Percentiles rank a stretch among this genome's conserved stretches.
Conservation (phyloP, 1,140 invertebrate genomes). For the Tribolium castaneum region DNA sequence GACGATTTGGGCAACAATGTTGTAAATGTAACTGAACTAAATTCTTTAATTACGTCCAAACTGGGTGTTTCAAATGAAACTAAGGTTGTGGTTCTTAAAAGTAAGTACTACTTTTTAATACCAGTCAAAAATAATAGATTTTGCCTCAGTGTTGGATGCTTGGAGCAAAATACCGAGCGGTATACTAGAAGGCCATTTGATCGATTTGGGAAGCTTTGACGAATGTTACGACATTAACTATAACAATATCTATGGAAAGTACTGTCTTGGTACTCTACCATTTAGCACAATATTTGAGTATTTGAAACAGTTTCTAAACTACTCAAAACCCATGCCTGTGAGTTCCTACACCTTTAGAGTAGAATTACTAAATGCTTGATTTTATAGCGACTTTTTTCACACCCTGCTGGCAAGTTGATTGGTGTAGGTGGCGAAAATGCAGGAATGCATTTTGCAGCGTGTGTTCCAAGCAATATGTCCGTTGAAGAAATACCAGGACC, state of each 20-base stretch:
- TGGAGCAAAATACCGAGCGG: neutral
- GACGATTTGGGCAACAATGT: too few species aligned
- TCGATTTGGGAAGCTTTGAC: constrained; percentile 3
- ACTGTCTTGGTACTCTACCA: neutral
- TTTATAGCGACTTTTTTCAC: neutral
- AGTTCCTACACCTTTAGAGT: neutral
- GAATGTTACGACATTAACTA: neutral
- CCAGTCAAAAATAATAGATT: too few species aligned
- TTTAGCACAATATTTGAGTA: too few species aligned
- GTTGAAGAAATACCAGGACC: neutral
- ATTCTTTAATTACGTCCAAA: too few species aligned
- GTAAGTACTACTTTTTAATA: too few species aligned
- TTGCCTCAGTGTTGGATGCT: neutral
- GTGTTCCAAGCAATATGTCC: constrained; percentile 16
- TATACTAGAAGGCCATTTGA: neutral
- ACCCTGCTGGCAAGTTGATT: neutral
- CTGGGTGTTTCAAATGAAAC: too few species aligned
- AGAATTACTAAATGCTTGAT: neutral
- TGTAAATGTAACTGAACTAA: too few species aligned
- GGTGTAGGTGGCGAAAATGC: neutral
- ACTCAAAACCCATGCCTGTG: too few species aligned
- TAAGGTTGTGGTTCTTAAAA: too few species aligned
- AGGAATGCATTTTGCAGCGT: neutral
- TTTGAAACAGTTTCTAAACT: too few species aligned
- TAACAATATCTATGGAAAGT: neutral